Conservation (phyloP, 2,797 vertebrate genomes). For the Phataginus tetradactyla region DNA sequence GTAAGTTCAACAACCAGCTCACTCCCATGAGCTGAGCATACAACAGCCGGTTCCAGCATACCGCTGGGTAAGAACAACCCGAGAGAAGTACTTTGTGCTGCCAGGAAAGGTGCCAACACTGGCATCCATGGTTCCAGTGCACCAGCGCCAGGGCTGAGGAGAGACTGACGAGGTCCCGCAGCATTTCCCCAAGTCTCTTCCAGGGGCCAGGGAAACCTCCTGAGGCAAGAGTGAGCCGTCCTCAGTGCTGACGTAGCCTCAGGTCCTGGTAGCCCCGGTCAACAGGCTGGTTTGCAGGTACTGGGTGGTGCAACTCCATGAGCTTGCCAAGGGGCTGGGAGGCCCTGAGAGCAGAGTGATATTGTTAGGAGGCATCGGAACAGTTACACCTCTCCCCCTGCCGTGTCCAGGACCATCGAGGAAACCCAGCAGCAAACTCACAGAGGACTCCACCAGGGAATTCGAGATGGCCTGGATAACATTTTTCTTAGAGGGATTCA, state of each 20-base stretch:
- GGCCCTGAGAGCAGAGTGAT: neutral
- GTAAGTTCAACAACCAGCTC: neutral
- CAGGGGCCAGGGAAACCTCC: neutral
- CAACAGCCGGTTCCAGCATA: neutral
- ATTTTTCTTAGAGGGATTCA: slow-evolving; percentile 18
- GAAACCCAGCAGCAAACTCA: neutral
- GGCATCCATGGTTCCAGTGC: neutral
- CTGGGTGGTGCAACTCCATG: too few species aligned
- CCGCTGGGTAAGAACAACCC: neutral
- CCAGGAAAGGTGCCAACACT: neutral
- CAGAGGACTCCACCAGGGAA: neutral
- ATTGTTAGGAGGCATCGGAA: neutral
- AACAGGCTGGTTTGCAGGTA: neutral
- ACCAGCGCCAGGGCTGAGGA: neutral
- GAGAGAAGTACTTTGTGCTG: neutral
- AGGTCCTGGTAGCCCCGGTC: neutral
- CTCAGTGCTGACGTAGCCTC: neutral
- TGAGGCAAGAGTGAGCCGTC: neutral
- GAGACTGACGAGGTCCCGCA: neutral
- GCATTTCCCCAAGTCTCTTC: neutral
- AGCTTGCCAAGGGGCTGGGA: neutral
- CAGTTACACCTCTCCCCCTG: neutral
- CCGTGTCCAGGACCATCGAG: neutral
- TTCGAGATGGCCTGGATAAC: neutral
- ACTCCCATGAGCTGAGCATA: neutral